A percentile compares a stretch with the other conserved stretches of the same genome.
Conservation (phyloP, 2,113 vertebrate species). For the Indicator maculatus region DNA sequence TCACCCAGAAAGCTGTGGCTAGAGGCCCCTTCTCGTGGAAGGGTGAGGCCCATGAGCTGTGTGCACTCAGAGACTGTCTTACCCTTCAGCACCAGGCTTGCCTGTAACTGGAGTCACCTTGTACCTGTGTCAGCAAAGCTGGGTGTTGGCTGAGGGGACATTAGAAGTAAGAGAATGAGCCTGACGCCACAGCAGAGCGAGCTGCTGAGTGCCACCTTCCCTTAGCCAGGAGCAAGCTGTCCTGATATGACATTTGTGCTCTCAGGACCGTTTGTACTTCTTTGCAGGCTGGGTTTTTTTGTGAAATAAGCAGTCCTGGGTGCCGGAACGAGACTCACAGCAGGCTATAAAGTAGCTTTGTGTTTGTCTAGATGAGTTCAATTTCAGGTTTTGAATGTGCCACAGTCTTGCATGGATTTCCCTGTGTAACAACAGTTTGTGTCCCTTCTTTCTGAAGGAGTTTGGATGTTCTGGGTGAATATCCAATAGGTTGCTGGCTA, state of each 20-base stretch:
- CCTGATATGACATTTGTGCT: not conserved
- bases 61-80: too few relatives aligned
- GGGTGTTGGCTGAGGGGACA: fast-evolving
- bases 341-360: not conserved
- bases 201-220: not conserved
- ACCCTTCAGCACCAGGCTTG: not conserved
- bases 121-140: not conserved
- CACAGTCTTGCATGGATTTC: not conserved
- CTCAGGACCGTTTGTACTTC: not conserved
- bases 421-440: not conserved
- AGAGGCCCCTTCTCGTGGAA: not conserved
- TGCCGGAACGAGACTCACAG: not conserved
- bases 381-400: not conserved
- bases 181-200: not conserved
- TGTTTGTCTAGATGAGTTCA: not conserved
- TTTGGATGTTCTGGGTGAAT: not conserved
- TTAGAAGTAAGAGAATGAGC: not conserved
- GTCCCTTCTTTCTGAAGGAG: not conserved
- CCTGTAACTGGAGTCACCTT: not conserved
- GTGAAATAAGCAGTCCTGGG: not conserved
- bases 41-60: not conserved
- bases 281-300: not conserved
- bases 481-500: not conserved
- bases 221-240: not conserved
- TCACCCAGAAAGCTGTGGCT: not conserved